These are phyloP conservation scores for Poeciliopsis prolifica DNA, from an alignment of 2,113 vertebrate genomes.

Conservation along the genomic window DNA sequence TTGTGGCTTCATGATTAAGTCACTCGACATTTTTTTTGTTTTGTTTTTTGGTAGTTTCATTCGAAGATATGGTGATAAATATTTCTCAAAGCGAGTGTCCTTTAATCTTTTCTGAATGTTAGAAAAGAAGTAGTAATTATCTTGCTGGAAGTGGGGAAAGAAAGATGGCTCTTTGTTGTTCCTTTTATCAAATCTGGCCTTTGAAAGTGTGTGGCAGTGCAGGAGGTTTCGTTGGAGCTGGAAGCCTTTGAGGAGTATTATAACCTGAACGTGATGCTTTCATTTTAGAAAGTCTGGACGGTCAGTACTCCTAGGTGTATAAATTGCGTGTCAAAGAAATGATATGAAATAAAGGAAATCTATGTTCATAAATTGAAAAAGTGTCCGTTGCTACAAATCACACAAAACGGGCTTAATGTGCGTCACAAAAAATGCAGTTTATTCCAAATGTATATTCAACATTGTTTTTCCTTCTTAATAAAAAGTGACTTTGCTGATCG, in stretches of 20 bases:
- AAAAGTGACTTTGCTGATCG: no score
- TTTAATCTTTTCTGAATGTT: constrained; percentile 20
- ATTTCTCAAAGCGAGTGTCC: constrained; percentile 5
- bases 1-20: constrained; percentile 6
- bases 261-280: constrained; percentile 31
- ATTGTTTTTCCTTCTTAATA: no score
- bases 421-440: no score
- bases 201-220: constrained; percentile 41
- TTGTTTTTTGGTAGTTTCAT: neutral
- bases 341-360: constrained; percentile 21
- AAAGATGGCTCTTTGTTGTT: constrained; percentile 25
- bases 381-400: neutral
- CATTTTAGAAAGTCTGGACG: constrained; percentile 58
- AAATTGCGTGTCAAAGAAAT: neutral
- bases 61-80: neutral
- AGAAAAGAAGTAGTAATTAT: constrained; percentile 8
- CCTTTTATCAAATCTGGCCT: constrained; percentile 18
- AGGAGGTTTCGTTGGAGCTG: constrained; percentile 44
- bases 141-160: constrained; percentile 26
- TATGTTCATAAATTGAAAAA: neutral
- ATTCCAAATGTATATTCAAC: no score
- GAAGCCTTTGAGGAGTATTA: constrained; percentile 32
- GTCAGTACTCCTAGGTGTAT: constrained; percentile 4
- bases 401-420: no score
- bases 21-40: neutral